Evolutionary conservation across 2,797 vertebrate genomes (phyloP).

Genomic region (Takifugu rubripes): DNA sequence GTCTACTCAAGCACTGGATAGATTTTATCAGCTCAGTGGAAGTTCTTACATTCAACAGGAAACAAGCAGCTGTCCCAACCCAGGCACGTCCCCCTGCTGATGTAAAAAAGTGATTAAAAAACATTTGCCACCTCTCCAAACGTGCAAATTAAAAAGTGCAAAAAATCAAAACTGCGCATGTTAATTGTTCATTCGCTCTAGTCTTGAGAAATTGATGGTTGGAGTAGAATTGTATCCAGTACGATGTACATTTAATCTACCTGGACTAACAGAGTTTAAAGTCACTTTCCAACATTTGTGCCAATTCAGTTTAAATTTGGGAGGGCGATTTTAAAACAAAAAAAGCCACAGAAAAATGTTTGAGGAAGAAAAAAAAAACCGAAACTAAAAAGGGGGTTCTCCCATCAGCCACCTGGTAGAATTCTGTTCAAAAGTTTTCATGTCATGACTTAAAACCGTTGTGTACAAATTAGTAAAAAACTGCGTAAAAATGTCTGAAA

Average conservation of each 20-base stretch:
- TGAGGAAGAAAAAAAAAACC: constrained; percentile 66
- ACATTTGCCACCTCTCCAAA: constrained; percentile 85
- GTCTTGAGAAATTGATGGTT: constrained; percentile 74
- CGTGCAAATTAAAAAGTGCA: constrained; percentile 99
- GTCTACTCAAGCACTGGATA: constrained; percentile 86
- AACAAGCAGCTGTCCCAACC: constrained; percentile 74
- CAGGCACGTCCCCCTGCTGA: constrained; percentile 81
- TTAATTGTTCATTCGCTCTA: constrained; percentile 68
- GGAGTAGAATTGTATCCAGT: constrained; percentile 57
- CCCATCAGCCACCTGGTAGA: constrained; percentile 91
- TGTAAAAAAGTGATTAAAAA: constrained; percentile 99
- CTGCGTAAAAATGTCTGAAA: constrained; percentile 99
- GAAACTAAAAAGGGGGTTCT: constrained; percentile 51
- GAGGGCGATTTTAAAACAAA: constrained; percentile 72
- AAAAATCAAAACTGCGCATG: constrained; percentile 85
- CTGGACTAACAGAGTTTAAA: constrained; percentile 62
- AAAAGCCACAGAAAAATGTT: constrained; percentile 81
- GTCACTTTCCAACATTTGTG: constrained; percentile 60
- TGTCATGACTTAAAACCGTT: constrained; percentile 98
- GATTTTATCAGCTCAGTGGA: constrained; percentile 82
- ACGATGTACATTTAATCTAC: constrained; percentile 57
- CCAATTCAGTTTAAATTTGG: constrained; percentile 72
- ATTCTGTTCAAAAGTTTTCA: constrained; percentile 82
- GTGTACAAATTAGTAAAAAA: constrained; percentile 99
- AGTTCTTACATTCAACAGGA: constrained; percentile 81